Base-by-base conservation (phyloP, 2,113 vertebrate genomes). In the Pedetes capensis region DNA sequence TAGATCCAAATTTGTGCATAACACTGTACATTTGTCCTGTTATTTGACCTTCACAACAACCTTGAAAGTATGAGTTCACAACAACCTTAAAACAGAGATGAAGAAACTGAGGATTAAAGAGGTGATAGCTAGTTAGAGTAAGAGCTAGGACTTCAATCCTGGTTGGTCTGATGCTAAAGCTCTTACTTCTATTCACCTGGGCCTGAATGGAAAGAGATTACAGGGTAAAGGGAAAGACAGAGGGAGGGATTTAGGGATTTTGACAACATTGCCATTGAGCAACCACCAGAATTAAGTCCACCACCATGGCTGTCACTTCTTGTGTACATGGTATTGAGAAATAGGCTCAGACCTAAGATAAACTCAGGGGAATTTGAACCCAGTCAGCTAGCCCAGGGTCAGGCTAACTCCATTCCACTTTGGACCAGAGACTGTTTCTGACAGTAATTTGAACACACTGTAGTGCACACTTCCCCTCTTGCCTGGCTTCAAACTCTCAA, bases 271-370 rank as follows among this genome's bases (percentile, higher is more conserved):
- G 51, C n/a, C 74, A 82, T 96, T 96, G 87, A 74, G 57, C 74
- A 95, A 76, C 95, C 87, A 75, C 29, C 64, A 96, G 93, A 97
- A 87, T 91, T 89, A 74, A 89, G 87, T 94, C 53, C 63, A 66
- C 25, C 82, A 55, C 64, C 53, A 81, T 39, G 55, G 86, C 51
- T 83, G 57, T 76, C 63, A 61, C 27, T 64, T 89, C 79, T 89
- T 94, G 49, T 79, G 61, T 94, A 82, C 86, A 23, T 47, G 18
- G 34, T 93, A 8, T 89, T 91, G 86, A 96, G 95, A 96, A 95
- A 96, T 37, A 95, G 86, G 20, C 66, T 93, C 47, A 84, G 83
- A 61, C 29, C 89, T 91, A 72, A 95, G 51, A 94, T 95, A 94
- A 96, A 79, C 78, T 93, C 61, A 25, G 68, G 53, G 91, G 87